Evolutionary conservation across 2,113 vertebrate genomes (phyloP).

Genomic region (Ceyx margarethae): DNA sequence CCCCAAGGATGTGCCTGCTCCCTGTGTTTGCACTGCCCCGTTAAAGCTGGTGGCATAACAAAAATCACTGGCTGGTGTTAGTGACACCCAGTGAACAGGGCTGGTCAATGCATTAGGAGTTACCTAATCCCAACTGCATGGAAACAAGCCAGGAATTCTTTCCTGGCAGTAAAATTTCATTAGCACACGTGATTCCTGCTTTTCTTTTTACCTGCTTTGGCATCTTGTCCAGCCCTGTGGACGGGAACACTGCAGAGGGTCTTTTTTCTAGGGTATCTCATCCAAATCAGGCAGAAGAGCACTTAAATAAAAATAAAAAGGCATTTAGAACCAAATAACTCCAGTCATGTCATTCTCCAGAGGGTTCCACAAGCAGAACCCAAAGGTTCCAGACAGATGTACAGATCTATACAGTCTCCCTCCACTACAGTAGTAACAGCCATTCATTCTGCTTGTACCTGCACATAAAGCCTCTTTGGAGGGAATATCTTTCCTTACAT

Average conservation of each 20-base stretch:
- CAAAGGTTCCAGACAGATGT: not conserved
- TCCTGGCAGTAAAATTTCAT: not conserved
- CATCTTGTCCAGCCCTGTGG: slow-evolving; percentile 2
- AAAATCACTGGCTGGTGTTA: not conserved
- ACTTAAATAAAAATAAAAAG: not conserved
- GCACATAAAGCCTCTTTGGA: not conserved
- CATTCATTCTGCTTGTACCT: not conserved
- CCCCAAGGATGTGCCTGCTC: not conserved
- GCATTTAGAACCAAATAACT: not conserved
- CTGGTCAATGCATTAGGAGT: not conserved
- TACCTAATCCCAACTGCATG: not conserved
- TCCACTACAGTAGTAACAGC: not conserved
- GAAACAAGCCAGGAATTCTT: not conserved
- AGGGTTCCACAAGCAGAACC: not conserved
- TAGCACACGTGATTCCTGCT: not conserved
- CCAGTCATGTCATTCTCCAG: not conserved
- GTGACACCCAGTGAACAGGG: not conserved
- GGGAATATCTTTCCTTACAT: not conserved
- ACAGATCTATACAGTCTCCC: not conserved
- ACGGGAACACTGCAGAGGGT: accelerated
- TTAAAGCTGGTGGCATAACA: not conserved
- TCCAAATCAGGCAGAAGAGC: not conserved
- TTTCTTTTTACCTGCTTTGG: slow-evolving; percentile 56
- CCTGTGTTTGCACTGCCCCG: not conserved
- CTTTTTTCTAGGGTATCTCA: not conserved